phyloP scores from a whole-genome alignment of 1,140 invertebrate genomes.

The Megathymus violae region DNA sequence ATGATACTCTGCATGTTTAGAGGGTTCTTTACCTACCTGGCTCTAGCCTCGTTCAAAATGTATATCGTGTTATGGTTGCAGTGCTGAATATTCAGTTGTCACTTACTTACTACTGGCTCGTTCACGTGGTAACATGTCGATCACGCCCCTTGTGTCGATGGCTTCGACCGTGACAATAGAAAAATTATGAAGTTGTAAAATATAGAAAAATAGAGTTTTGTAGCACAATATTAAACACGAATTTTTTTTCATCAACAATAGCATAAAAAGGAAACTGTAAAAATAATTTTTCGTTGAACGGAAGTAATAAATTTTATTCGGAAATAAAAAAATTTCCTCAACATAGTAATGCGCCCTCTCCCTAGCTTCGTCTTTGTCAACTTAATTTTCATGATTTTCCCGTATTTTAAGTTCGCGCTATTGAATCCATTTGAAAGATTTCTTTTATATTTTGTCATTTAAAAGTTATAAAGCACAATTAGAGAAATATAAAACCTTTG shows the following conservation, averaged over 20 bases:
- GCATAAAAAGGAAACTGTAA: neutral
- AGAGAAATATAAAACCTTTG: too few relatives aligned
- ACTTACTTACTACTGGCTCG: too few relatives aligned
- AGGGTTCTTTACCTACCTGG: too few relatives aligned
- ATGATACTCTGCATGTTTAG: too few relatives aligned
- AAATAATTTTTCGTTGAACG: constrained; percentile 21
- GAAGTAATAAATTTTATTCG: constrained; percentile 41
- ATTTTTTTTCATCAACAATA: neutral
- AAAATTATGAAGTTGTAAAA: too few relatives aligned
- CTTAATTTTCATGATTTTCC: constrained; percentile 53
- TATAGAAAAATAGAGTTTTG: neutral
- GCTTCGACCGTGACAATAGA: too few relatives aligned
- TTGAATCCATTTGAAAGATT: constrained; percentile 42
- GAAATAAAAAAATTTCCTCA: constrained; percentile 42
- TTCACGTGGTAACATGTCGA: too few relatives aligned
- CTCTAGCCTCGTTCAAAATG: too few relatives aligned
- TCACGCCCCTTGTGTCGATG: too few relatives aligned
- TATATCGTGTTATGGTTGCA: too few relatives aligned
- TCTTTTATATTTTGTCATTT: constrained; percentile 28
- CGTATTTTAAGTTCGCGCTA: constrained; percentile 44
- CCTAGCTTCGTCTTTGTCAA: constrained; percentile 40
- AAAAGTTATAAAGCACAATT: constrained; percentile 9
- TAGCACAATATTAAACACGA: neutral
- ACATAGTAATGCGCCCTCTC: constrained; percentile 44
- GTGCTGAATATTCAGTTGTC: too few relatives aligned